Conservation (phyloP, 2,113 vertebrate genomes). For the Otis tarda region DNA sequence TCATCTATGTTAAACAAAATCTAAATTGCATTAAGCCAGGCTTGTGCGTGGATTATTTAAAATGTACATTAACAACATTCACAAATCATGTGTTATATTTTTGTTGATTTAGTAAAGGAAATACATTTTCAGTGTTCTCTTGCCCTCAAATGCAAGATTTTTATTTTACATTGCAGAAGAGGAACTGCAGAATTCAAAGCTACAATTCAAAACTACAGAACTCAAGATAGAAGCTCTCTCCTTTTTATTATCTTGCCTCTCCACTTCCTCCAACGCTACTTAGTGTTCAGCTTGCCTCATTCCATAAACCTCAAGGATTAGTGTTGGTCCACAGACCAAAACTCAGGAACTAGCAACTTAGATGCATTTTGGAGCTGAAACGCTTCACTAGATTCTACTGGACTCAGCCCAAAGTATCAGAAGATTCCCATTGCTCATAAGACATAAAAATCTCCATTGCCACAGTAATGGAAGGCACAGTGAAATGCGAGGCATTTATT, state of each 20-base stretch:
- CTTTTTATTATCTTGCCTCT: not conserved
- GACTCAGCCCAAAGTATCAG: not conserved
- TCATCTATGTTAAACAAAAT: not conserved
- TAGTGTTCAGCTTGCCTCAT: not conserved
- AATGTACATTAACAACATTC: not conserved
- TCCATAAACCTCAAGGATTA: not conserved
- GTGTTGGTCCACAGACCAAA: not conserved
- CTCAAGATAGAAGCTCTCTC: not conserved
- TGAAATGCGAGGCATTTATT: not conserved
- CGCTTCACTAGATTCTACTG: not conserved
- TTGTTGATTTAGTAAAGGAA: not conserved
- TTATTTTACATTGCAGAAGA: not conserved
- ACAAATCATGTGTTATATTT: not conserved
- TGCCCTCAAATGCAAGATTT: not conserved
- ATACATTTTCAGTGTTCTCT: not conserved
- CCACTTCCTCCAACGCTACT: rapidly evolving
- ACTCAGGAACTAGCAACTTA: not conserved
- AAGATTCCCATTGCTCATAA: not conserved
- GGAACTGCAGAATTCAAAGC: not conserved
- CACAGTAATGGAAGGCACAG: not conserved
- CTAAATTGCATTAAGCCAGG: not conserved
- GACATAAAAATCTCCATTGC: not conserved
- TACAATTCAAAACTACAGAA: not conserved
- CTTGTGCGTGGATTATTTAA: not conserved
- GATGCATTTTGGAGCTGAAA: not conserved